Evolutionary conservation across 1,140 invertebrate genomes (phyloP).

Genomic region (Venustaconcha ellipsiformis): DNA sequence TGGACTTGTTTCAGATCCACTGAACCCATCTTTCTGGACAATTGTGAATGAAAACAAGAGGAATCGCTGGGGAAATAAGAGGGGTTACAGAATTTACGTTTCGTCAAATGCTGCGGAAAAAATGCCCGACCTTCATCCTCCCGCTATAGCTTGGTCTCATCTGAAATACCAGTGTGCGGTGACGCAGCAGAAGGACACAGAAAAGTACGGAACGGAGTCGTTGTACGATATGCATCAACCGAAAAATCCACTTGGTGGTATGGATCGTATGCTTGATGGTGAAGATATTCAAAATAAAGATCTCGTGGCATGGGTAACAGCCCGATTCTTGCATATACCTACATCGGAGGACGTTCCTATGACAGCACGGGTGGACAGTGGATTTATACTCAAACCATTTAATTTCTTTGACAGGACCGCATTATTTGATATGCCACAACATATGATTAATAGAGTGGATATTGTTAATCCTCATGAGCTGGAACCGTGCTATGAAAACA

Average conservation of each 20-base stretch:
- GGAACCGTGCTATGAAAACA: constrained; percentile 12
- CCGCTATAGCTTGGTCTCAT: constrained; percentile 17
- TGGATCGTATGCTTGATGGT: constrained; percentile 23
- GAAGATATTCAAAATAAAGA: constrained; percentile 20
- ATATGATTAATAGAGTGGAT: background rate
- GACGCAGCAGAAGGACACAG: constrained; percentile 22
- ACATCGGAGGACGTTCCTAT: constrained; percentile 34
- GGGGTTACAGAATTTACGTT: constrained; percentile 18
- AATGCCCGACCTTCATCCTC: constrained; percentile 20
- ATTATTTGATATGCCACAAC: constrained; percentile 27
- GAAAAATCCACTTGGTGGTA: constrained; percentile 4
- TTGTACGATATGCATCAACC: constrained; percentile 25
- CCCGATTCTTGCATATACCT: constrained; percentile 31
- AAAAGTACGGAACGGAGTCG: constrained; percentile 16
- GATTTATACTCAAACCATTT: constrained; percentile 35
- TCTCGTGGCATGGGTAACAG: constrained; percentile 28
- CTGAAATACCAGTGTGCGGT: constrained; percentile 18
- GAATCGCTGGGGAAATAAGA: constrained; percentile 16
- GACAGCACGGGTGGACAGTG: constrained; percentile 17
- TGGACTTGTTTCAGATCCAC: constrained; percentile 11
- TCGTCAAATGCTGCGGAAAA: constrained; percentile 16
- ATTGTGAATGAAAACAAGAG: constrained; percentile 24
- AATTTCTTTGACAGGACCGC: constrained; percentile 36
- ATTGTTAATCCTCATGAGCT: constrained; percentile 1
- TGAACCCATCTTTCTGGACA: constrained; percentile 17